Evolutionary conservation across 2,888 invertebrate genomes (phyloP).

Genomic region (Ypsolopha sequella): DNA sequence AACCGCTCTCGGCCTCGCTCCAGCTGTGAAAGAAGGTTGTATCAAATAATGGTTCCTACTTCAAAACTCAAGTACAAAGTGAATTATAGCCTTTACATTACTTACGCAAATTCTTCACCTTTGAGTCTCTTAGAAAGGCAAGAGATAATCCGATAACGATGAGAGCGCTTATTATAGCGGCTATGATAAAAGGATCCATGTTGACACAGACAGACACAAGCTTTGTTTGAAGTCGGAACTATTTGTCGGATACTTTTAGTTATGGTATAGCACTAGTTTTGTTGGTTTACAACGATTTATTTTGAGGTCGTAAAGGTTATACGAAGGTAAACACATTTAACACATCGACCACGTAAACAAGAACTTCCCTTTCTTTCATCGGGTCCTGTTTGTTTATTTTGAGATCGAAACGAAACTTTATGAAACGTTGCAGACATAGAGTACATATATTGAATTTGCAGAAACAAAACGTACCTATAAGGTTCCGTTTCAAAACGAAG

Average conservation of each 20-base stretch:
- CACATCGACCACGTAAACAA: not conserved
- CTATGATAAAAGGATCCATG: conserved; percentile 60
- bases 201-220: conserved; percentile 5
- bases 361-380: too few relatives aligned
- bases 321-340: too few relatives aligned
- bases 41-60: not conserved
- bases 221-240: not conserved
- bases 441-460: too few relatives aligned
- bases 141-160: conserved; percentile 41
- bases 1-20: conserved; percentile 43
- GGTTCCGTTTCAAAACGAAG: too few relatives aligned
- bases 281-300: too few relatives aligned
- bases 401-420: too few relatives aligned
- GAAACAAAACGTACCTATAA: too few relatives aligned
- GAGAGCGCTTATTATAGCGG: conserved; percentile 51
- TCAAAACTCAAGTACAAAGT: not conserved
- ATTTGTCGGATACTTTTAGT: too few relatives aligned
- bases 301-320: too few relatives aligned
- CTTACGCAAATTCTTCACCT: not conserved
- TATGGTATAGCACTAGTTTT: too few relatives aligned
- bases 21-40: conserved; percentile 19
- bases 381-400: too few relatives aligned
- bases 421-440: too few relatives aligned
- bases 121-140: conserved; percentile 27
- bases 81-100: not conserved